These are phyloP conservation scores for Zapus hudsonius DNA, from an alignment of 2,113 vertebrate genomes.

Conservation along the genomic window DNA sequence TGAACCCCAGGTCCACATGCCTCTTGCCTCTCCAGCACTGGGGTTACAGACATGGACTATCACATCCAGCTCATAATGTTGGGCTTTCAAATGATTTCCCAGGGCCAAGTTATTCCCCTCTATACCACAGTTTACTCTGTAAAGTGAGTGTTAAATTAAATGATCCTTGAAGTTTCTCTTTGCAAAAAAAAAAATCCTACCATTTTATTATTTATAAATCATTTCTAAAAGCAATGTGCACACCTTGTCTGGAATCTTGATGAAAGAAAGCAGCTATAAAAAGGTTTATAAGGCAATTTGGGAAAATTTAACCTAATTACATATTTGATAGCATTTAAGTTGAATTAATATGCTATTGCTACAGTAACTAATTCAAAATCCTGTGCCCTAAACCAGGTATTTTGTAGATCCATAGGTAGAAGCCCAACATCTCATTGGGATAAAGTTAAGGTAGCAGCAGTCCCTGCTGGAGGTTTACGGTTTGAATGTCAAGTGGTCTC, in stretches of 20 bases:
- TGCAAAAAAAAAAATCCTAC: not conserved
- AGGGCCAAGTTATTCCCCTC: conserved; percentile 1
- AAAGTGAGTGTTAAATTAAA: not conserved
- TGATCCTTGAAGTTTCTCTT: conserved; percentile 6
- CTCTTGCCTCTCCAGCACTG: not conserved
- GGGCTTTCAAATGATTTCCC: not conserved
- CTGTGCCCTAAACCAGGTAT: not conserved
- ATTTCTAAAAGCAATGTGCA: not conserved
- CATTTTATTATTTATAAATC: conserved; percentile 46
- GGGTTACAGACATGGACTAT: not conserved
- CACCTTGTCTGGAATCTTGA: not conserved
- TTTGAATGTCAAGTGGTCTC: not conserved
- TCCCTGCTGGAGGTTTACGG: not conserved
- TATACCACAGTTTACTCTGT: not conserved
- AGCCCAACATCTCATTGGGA: not conserved
- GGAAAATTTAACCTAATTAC: not conserved
- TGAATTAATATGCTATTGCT: not conserved
- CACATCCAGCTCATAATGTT: not conserved
- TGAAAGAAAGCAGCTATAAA: not conserved
- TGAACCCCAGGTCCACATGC: not conserved
- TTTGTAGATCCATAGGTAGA: not conserved
- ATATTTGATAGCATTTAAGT: conserved; percentile 38
- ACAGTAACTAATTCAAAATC: not conserved
- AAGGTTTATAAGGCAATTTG: conserved; percentile 22
- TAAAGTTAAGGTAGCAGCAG: not conserved